Evolutionary conservation across 2,797 vertebrate species (phyloP).

Genomic region (Gallinago solitaria): DNA sequence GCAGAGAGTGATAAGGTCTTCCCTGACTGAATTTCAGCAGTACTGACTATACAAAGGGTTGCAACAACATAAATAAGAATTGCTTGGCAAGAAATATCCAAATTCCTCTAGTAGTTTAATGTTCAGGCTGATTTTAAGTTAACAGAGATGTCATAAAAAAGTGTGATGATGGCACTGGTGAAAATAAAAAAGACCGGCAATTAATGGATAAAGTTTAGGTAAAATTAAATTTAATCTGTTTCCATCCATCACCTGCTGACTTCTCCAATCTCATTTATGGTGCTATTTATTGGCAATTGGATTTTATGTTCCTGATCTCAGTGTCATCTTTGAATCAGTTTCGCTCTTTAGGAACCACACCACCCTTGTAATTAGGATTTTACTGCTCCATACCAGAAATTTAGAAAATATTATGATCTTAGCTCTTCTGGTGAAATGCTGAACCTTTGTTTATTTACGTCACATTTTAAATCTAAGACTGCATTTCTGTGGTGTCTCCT

Average conservation of each 20-base stretch:
- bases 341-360: neutral
- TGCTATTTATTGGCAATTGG: neutral
- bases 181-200: neutral
- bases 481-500: neutral
- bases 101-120: neutral
- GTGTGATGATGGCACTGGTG: neutral
- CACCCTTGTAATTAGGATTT: neutral
- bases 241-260: neutral
- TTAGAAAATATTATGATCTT: neutral
- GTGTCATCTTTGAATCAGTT: neutral
- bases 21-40: neutral
- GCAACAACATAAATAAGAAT: neutral
- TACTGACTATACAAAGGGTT: neutral
- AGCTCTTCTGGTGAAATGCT: neutral
- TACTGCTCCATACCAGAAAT: neutral
- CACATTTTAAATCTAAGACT: neutral
- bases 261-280: neutral
- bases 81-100: neutral
- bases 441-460: neutral
- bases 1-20: neutral
- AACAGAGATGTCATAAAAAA: neutral
- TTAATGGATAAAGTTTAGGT: neutral
- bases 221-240: neutral
- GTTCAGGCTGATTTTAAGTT: neutral
- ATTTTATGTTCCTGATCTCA: neutral